Evolutionary conservation across 2,888 invertebrate species (phyloP).

Genomic region (Stomorhina lunata): DNA sequence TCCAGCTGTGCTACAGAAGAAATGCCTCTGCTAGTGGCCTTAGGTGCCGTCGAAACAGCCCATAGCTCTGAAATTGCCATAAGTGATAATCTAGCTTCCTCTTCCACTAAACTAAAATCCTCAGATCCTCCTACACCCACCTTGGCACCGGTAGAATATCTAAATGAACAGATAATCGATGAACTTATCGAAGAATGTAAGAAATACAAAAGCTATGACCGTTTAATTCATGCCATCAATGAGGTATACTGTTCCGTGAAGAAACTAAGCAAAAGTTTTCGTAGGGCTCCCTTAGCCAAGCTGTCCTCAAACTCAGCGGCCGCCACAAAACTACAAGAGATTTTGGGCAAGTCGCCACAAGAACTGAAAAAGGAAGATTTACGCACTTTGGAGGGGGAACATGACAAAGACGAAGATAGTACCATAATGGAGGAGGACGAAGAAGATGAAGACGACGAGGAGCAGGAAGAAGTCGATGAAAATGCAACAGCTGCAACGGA

Average conservation of each 20-base stretch:
- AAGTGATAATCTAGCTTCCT: slow-evolving; percentile 1
- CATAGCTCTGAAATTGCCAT: neutral
- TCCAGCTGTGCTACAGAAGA: slow-evolving; percentile 62
- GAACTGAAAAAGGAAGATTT: slow-evolving; percentile 86
- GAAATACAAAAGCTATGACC: slow-evolving; percentile 84
- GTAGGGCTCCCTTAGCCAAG: slow-evolving; percentile 74
- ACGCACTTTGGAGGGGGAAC: slow-evolving; percentile 87
- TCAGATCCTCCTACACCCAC: slow-evolving; percentile 69
- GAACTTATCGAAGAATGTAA: slow-evolving; percentile 89
- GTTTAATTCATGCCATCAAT: slow-evolving; percentile 87
- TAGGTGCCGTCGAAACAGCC: slow-evolving; percentile 18
- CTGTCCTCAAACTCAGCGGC: slow-evolving; percentile 80
- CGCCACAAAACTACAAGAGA: slow-evolving; percentile 79
- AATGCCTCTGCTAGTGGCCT: slow-evolving; percentile 47
- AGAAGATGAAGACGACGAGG: slow-evolving; percentile 6
- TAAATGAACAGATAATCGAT: slow-evolving; percentile 88
- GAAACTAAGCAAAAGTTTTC: slow-evolving; percentile 87
- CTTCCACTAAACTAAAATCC: slow-evolving; percentile 39
- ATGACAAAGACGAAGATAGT: slow-evolving; percentile 93
- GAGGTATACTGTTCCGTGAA: slow-evolving; percentile 87
- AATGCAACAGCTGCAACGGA: neutral
- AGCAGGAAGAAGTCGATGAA: neutral
- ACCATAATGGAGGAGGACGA: slow-evolving; percentile 68
- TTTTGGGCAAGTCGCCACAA: slow-evolving; percentile 81
- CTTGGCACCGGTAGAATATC: slow-evolving; percentile 77